Percentiles rank a stretch among this genome's conserved stretches.
These are phyloP conservation scores for Sternarchorhynchus goeldii DNA, from an alignment of 2,797 vertebrate genomes.

Conservation along the genomic window DNA sequence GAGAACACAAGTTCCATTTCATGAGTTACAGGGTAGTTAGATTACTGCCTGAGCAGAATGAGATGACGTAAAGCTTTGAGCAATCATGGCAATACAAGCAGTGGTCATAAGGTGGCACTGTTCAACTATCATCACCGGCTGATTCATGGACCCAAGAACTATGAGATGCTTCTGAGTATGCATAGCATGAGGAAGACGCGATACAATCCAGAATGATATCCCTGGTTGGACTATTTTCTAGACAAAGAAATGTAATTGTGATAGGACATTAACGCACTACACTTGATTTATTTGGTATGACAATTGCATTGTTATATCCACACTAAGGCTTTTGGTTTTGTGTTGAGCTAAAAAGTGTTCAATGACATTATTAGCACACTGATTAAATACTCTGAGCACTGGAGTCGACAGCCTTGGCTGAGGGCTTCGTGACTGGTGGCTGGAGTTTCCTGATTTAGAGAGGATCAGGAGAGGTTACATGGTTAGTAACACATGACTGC, in stretches of 20 bases:
- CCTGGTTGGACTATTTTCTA: constrained; percentile 54
- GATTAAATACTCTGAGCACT: constrained; percentile 54
- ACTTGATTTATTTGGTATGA: constrained; percentile 53
- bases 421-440: constrained; percentile 45
- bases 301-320: constrained; percentile 54
- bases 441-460: constrained; percentile 50
- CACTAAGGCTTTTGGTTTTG: constrained; percentile 45
- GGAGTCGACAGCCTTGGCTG: constrained; percentile 44
- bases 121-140: constrained; percentile 65
- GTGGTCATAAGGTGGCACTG: constrained; percentile 70
- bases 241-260: constrained; percentile 58
- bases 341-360: constrained; percentile 52
- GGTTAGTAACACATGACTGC: constrained; percentile 35
- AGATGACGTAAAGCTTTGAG: constrained; percentile 1
- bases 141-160: constrained; percentile 17
- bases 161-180: constrained; percentile 39
- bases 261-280: constrained; percentile 55
- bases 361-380: constrained; percentile 57
- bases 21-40: constrained; percentile 45
- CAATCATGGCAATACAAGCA: constrained; percentile 23
- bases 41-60: constrained; percentile 38
- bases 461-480: constrained; percentile 44
- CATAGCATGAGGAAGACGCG: constrained; percentile 46
- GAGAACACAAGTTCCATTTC: constrained; percentile 42
- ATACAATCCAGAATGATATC: constrained; percentile 53